These are phyloP conservation scores for Hexactinellida sp. DNA, from an alignment of 37 sponge, comb jelly and placozoan genomes.

Conservation along the genomic window DNA sequence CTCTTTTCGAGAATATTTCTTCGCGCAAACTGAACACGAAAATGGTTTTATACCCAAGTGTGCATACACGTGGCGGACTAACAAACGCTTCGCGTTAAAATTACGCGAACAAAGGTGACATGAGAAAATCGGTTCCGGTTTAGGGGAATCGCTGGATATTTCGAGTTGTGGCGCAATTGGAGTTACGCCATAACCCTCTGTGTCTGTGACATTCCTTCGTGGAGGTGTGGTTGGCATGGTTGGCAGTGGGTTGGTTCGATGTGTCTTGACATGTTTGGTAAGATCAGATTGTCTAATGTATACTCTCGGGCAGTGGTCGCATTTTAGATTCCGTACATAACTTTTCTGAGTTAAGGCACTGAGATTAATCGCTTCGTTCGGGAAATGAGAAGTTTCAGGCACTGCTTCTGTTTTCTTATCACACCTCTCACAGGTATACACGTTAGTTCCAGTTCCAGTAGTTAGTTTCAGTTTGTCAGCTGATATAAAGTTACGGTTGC, in stretches of 20 bases:
- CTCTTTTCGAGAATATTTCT: neutral
- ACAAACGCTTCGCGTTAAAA: neutral
- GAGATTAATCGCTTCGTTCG: too few species aligned
- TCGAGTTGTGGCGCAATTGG: neutral
- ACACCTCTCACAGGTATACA: slow-evolving; percentile 6
- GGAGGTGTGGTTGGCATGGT: neutral
- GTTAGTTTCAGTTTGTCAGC: neutral
- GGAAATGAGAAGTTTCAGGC: neutral
- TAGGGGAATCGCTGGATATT: neutral
- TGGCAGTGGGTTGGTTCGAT: neutral
- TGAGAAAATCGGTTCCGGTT: neutral
- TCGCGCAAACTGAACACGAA: neutral
- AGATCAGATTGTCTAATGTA: neutral
- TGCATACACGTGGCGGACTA: neutral
- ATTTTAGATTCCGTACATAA: neutral
- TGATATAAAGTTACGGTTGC: neutral
- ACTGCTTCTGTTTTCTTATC: neutral
- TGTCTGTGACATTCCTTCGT: neutral
- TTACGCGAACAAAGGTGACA: neutral
- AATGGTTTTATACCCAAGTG: neutral
- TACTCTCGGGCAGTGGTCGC: neutral
- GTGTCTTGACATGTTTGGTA: neutral
- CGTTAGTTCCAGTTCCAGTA: neutral
- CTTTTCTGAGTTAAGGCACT: neutral
- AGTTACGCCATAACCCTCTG: too few species aligned